phyloP scores from a whole-genome alignment of 2,888 invertebrate species.

The Epirrhoe alternata region DNA sequence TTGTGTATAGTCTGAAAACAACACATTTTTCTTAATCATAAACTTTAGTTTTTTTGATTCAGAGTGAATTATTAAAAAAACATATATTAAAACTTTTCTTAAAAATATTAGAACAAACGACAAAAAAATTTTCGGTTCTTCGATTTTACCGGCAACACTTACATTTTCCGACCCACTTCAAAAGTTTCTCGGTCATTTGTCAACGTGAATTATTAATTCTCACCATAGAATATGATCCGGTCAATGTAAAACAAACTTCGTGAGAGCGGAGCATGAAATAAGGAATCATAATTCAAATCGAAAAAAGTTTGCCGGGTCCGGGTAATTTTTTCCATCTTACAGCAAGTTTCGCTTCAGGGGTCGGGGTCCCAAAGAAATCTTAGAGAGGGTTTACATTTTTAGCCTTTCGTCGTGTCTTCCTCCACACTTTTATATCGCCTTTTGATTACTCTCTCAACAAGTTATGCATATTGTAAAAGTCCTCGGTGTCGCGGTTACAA shows the following conservation, averaged over 20 bases:
- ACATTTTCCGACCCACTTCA: conserved; percentile 3
- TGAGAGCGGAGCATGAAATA: conserved; percentile 79
- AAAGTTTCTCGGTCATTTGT: conserved; percentile 28
- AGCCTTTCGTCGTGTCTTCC: conserved; percentile 82
- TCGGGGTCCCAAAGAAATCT: conserved; percentile 77
- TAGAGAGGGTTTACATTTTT: conserved; percentile 83
- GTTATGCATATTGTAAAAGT: conserved; percentile 84
- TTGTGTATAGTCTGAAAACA: no score
- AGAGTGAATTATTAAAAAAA: not conserved
- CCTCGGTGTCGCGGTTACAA: conserved; percentile 67
- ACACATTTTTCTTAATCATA: no score
- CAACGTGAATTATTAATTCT: conserved; percentile 68
- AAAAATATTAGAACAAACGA: not conserved
- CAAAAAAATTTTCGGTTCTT: not conserved
- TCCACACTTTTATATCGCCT: conserved; percentile 83
- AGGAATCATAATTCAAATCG: conserved; percentile 85
- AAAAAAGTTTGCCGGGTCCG: conserved; percentile 80
- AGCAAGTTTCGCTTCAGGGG: conserved; percentile 79
- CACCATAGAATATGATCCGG: conserved; percentile 68
- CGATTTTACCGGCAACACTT: not conserved
- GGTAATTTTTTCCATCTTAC: conserved; percentile 84
- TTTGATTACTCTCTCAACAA: conserved; percentile 85
- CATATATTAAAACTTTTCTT: not conserved
- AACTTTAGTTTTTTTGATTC: not conserved
- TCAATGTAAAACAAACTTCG: conserved; percentile 78